Conservation (phyloP, 2,113 vertebrate genomes). For the Catagonus wagneri region DNA sequence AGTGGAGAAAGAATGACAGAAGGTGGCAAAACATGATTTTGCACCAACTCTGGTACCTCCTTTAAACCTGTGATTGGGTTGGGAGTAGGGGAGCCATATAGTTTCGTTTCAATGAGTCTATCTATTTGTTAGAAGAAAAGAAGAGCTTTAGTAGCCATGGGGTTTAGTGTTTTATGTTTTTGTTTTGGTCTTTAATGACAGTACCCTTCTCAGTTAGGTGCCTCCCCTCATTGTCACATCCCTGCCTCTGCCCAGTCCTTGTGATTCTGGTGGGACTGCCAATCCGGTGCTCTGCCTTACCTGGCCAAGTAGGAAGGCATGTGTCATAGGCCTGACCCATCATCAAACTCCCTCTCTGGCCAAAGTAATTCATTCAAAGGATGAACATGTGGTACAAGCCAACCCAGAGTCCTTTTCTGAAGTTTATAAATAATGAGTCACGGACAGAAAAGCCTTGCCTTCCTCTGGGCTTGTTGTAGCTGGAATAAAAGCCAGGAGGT, state of each 20-base stretch:
- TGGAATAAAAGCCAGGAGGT: neutral
- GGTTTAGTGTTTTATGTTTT: neutral
- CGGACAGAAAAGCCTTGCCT: neutral
- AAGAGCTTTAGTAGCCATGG: neutral
- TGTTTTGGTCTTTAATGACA: neutral
- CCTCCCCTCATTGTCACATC: neutral
- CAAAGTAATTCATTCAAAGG: neutral
- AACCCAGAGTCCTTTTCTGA: neutral
- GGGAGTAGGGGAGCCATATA: neutral
- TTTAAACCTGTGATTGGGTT: neutral
- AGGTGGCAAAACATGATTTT: neutral
- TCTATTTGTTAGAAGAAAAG: neutral
- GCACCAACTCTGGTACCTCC: neutral
- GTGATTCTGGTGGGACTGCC: neutral
- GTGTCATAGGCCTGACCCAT: neutral
- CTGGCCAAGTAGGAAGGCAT: neutral
- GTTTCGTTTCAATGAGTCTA: neutral
- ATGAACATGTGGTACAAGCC: neutral
- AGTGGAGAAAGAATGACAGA: neutral
- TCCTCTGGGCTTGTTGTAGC: neutral
- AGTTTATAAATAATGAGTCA: neutral
- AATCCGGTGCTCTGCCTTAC: neutral
- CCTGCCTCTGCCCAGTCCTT: neutral
- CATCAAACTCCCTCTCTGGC: neutral
- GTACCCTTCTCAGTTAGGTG: neutral